phyloP scores from a whole-genome alignment of 2,113 vertebrate species.

The Morone saxatilis region DNA sequence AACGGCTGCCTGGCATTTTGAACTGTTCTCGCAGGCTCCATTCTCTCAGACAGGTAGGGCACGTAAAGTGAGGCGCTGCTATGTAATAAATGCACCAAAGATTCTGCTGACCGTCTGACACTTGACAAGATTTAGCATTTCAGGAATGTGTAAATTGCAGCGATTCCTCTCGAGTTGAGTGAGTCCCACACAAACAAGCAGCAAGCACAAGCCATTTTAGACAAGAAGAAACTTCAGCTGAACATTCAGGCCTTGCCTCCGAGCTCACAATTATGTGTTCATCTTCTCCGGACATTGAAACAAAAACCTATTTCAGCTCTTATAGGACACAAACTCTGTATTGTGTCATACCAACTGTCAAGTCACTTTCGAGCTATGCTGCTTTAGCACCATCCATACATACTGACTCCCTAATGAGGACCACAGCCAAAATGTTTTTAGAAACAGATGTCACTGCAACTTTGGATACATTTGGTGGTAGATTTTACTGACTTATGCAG shows the following conservation, averaged over 20 bases:
- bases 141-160: constrained; percentile 29
- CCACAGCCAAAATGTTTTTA: constrained; percentile 10
- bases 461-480: neutral
- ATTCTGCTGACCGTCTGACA: constrained; percentile 52
- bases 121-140: constrained; percentile 44
- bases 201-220: neutral
- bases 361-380: neutral
- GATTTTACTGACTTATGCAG: constrained; percentile 13
- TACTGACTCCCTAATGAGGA: constrained; percentile 1
- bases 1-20: constrained; percentile 20
- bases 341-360: neutral
- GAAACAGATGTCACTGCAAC: constrained; percentile 25
- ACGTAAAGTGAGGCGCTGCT: constrained; percentile 34
- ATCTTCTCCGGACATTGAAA: neutral
- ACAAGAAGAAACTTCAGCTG: neutral
- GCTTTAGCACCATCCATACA: neutral
- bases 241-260: neutral
- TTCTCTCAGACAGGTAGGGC: constrained; percentile 55
- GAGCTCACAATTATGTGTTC: neutral
- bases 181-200: constrained; percentile 9
- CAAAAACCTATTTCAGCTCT: neutral
- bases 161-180: neutral
- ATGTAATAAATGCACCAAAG: constrained; percentile 17
- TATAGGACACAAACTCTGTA: neutral
- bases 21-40: constrained; percentile 15